These are phyloP conservation scores for Drosophila rufa DNA, from an alignment of 1,140 invertebrate species.

Conservation along the genomic window DNA sequence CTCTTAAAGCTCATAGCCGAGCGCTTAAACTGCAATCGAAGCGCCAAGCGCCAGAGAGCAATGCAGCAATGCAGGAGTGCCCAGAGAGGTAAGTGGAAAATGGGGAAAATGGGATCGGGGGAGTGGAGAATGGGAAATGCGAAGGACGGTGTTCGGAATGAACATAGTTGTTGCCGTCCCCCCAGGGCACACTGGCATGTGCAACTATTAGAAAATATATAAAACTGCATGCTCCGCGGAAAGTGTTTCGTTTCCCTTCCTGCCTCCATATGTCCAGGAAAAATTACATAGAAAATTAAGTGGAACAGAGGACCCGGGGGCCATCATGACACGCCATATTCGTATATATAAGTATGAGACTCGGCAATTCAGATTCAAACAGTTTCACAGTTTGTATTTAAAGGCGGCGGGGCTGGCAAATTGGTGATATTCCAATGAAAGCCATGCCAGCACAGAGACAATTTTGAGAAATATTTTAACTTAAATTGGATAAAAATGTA, in stretches of 20 bases:
- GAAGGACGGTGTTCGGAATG: not conserved
- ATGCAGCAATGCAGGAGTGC: constrained; percentile 2
- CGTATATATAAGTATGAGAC: not conserved
- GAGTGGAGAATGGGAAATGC: constrained; percentile 5
- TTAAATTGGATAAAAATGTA: no score
- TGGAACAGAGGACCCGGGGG: constrained; percentile 40
- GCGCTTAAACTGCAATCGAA: constrained; percentile 62
- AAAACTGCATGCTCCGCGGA: constrained; percentile 24
- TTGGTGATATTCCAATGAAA: constrained; percentile 12
- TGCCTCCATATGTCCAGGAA: constrained; percentile 13
- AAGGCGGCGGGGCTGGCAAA: not conserved
- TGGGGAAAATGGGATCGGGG: not conserved
- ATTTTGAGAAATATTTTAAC: not conserved
- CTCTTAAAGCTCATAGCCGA: constrained; percentile 49
- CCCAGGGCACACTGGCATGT: constrained; percentile 49
- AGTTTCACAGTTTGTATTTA: constrained; percentile 13
- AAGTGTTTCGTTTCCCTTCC: constrained; percentile 3
- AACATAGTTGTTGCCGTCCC: constrained; percentile 19
- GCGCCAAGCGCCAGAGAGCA: constrained; percentile 45
- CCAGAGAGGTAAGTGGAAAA: constrained; percentile 3
- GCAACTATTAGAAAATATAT: constrained; percentile 61
- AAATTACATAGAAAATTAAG: constrained; percentile 54
- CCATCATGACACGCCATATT: not conserved
- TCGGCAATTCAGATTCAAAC: not conserved
- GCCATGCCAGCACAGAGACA: not conserved